These are phyloP conservation scores for Lymantria dispar DNA, from an alignment of 2,888 invertebrate genomes.

Conservation along the genomic window DNA sequence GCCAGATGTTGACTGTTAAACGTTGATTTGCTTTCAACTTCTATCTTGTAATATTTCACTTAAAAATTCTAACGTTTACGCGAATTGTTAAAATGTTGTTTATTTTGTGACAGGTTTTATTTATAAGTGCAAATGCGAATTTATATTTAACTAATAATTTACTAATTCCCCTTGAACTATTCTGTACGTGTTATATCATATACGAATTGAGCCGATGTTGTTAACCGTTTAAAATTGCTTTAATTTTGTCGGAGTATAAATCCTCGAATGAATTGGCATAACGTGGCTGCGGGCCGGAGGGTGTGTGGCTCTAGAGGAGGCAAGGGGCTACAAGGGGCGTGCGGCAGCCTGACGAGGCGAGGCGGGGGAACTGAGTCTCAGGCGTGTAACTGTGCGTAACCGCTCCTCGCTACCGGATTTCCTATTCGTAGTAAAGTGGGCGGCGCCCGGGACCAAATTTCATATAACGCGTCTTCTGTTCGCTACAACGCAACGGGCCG, in stretches of 20 bases:
- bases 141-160: slow-evolving; percentile 32
- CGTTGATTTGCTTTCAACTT: slow-evolving; percentile 45
- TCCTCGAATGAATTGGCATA: slow-evolving; percentile 77
- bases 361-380: slow-evolving; percentile 61
- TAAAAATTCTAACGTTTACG: slow-evolving; percentile 10
- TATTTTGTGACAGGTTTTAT: slow-evolving; percentile 22
- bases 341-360: slow-evolving; percentile 34
- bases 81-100: slow-evolving; percentile 37
- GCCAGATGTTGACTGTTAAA: slow-evolving; percentile 51
- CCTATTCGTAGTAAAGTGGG: slow-evolving; percentile 82
- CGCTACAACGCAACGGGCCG: slow-evolving; percentile 65
- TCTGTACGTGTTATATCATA: slow-evolving; percentile 51
- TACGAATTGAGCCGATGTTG: slow-evolving; percentile 55
- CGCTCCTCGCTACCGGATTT: slow-evolving; percentile 81
- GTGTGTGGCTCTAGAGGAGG: slow-evolving; percentile 54
- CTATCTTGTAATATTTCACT: slow-evolving; percentile 6
- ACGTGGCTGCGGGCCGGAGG: slow-evolving; percentile 67
- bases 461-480: slow-evolving; percentile 77
- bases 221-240: slow-evolving; percentile 75
- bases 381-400: slow-evolving; percentile 80
- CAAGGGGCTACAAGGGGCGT: slow-evolving; percentile 41
- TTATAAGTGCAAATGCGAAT: slow-evolving; percentile 37
- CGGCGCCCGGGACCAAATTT: slow-evolving; percentile 76
- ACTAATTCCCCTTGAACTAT: slow-evolving; percentile 41
- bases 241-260: slow-evolving; percentile 80